These are phyloP conservation scores for Dryocosmus kuriphilus DNA, from an alignment of 2,888 invertebrate genomes.

Conservation along the genomic window DNA sequence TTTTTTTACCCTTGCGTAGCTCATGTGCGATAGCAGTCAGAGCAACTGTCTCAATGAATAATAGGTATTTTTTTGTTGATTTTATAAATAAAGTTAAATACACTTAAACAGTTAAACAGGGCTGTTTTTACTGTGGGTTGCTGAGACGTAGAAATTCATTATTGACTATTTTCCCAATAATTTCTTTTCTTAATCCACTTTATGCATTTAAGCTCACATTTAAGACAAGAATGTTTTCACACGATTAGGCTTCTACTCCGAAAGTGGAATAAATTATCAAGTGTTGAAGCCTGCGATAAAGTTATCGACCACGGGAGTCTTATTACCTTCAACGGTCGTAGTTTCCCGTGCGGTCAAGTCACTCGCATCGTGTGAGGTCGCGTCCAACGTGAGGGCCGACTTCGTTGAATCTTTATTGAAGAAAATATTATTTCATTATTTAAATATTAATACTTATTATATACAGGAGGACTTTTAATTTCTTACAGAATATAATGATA, in stretches of 20 bases:
- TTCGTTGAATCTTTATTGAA: constrained; percentile 70
- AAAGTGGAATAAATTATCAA: constrained; percentile 8
- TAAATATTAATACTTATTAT: constrained; percentile 43
- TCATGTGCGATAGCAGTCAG: too few species aligned
- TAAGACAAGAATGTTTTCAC: too few species aligned
- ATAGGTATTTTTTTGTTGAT: too few species aligned
- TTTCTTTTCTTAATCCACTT: too few species aligned
- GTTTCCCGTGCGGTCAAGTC: constrained; percentile 74
- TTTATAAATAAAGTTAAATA: too few species aligned
- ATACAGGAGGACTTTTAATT: constrained; percentile 2
- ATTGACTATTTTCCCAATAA: neutral
- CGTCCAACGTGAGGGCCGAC: constrained; percentile 70
- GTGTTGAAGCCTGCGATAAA: constrained; percentile 28
- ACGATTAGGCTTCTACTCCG: neutral
- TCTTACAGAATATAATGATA: neutral
- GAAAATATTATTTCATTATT: constrained; percentile 47
- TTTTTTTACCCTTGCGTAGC: too few species aligned
- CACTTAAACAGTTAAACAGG: too few species aligned
- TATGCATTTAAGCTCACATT: too few species aligned
- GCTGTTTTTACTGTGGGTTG: neutral
- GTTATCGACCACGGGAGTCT: constrained; percentile 50
- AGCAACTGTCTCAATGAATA: too few species aligned
- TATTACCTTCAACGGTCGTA: constrained; percentile 74
- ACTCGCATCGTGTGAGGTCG: constrained; percentile 72
- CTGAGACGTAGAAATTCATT: neutral